Conservation (phyloP, 2,797 vertebrate genomes). For the Muscicapa comitata region DNA sequence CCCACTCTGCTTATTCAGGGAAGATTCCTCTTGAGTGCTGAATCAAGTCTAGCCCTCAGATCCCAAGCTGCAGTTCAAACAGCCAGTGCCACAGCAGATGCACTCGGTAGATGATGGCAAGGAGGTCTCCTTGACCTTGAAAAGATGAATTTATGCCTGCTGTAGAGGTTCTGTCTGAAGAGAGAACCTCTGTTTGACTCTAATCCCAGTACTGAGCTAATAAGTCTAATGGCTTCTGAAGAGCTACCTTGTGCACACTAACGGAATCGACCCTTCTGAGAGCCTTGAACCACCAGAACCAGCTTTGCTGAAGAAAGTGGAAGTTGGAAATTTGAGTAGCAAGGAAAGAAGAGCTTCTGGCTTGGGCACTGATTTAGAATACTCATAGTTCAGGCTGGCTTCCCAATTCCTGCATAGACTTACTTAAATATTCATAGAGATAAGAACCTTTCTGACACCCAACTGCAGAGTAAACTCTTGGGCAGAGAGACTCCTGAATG, state of each 20-base stretch:
- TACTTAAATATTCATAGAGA: not conserved
- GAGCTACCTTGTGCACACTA: not conserved
- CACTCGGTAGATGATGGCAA: not conserved
- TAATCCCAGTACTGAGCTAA: not conserved
- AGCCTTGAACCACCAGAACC: not conserved
- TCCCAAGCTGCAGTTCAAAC: not conserved
- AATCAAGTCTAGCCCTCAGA: not conserved
- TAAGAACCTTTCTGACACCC: not conserved
- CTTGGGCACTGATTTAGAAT: not conserved
- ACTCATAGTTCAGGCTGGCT: not conserved
- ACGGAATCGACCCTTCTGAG: not conserved
- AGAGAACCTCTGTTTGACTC: not conserved
- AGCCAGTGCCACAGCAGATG: not conserved
- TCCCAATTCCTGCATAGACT: not conserved
- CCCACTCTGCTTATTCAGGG: not conserved
- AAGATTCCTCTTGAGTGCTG: not conserved
- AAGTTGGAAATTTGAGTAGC: not conserved
- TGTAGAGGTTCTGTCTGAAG: not conserved
- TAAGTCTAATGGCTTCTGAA: not conserved
- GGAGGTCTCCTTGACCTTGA: not conserved
- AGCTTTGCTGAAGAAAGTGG: not conserved
- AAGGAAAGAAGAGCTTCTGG: not conserved
- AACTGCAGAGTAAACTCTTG: not conserved
- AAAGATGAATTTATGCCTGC: not conserved
- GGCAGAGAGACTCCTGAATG: not conserved